These are phyloP conservation scores for Aphelenchoides avenae DNA, from an alignment of 1,140 invertebrate species.

Conservation along the genomic window DNA sequence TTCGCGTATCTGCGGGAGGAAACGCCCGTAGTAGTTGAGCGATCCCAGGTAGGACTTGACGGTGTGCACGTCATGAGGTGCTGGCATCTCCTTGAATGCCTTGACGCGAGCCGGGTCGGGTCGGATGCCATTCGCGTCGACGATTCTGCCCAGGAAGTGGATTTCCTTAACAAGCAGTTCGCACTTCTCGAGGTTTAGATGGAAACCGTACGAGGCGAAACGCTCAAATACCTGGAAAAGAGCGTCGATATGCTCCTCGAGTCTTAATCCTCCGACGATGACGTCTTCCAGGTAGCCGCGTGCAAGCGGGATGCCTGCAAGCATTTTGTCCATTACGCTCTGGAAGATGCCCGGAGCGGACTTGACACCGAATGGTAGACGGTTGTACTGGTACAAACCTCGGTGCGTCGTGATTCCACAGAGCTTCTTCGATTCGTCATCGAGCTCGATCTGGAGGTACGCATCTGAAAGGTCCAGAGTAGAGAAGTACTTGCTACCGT, in stretches of 20 bases:
- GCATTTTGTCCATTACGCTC: slow-evolving; percentile 57
- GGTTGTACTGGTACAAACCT: slow-evolving; percentile 58
- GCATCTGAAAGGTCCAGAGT: slow-evolving; percentile 42
- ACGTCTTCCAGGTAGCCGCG: slow-evolving; percentile 34
- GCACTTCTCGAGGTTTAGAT: neutral
- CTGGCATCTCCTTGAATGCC: slow-evolving; percentile 13
- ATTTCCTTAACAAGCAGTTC: neutral
- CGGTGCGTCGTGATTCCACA: slow-evolving; percentile 22
- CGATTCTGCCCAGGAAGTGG: neutral
- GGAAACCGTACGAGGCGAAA: slow-evolving; percentile 3
- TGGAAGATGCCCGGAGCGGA: slow-evolving; percentile 59
- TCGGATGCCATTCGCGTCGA: neutral
- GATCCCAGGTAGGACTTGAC: slow-evolving; percentile 44
- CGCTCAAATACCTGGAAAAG: slow-evolving; percentile 13
- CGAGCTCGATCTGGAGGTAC: slow-evolving; percentile 34
- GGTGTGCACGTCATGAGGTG: slow-evolving; percentile 8
- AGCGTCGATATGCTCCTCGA: slow-evolving; percentile 13
- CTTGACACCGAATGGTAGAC: slow-evolving; percentile 62
- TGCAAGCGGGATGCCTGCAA: slow-evolving; percentile 46
- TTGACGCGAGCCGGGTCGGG: slow-evolving; percentile 3
- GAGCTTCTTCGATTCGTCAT: slow-evolving; percentile 24
- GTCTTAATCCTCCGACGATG: slow-evolving; percentile 18
- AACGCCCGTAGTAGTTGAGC: slow-evolving; percentile 41
- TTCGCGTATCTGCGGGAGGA: slow-evolving; percentile 27
- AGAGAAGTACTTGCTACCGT: slow-evolving; percentile 26